Base-by-base conservation (phyloP, 2,113 vertebrate species). In the Athene cunicularia region DNA sequence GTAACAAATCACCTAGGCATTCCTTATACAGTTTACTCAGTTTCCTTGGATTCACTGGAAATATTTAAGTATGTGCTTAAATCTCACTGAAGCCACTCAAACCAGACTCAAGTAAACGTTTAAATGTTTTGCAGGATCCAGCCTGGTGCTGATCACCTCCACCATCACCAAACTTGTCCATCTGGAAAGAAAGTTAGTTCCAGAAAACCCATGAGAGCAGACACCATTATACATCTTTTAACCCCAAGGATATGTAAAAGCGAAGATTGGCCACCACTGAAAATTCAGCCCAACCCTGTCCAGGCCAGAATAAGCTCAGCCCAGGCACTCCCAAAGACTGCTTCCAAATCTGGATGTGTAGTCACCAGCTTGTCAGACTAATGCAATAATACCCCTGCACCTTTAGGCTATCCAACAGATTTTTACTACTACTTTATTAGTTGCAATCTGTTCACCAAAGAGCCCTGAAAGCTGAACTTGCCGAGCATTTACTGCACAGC, bases 101-200 rank as follows among this genome's bases (percentile, higher is more conserved):
- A 58, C 12, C 0, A 1, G 80, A 79, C 58, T 60, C 67, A 94
- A 94, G 83, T n/a, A 89, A 86, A 92, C 49, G 56, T 89, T 89
- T 94, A 93, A 95, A 81, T 56, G 68, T 82, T 96, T 92, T 90
- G 67, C 74, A 91, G 91, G 56, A 86, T 77, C 76, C 90, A 87
- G 45, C 33, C 50, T 80, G 64, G 49, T 1, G 2, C 50, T 55
- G 39, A 86, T 62, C 73, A 96, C 79, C 91, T 86, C 92, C 67
- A 96, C 95, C 96, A 94, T 55, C 88, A 94, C 58, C 71, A 92
- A 59, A 86, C 32, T 93, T 33, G 75, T 96, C 70, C 39, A 89
- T 83, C 92, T 96, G 96, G 33, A 95, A 90, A 90, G 93, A 77
- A 92, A 95, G 94, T 93, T 90, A 95, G 85, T 84, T 91, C 81